phyloP scores from a whole-genome alignment of 2,888 invertebrate species.

The Luffia ferchaultella region DNA sequence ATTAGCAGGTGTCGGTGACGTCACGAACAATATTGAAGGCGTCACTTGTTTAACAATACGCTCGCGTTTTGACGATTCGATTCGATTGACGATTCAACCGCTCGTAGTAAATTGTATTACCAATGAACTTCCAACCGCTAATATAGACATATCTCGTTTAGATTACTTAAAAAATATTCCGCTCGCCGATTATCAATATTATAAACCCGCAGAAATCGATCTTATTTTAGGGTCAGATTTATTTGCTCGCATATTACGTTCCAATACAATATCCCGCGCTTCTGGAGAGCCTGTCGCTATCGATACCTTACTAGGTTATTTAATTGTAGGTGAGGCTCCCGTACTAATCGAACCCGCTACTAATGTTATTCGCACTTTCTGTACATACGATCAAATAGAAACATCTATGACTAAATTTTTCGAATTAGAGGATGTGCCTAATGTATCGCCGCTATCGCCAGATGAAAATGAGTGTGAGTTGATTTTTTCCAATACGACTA shows the following conservation, averaged over 20 bases:
- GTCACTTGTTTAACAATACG: constrained; percentile 4
- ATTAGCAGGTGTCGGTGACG: constrained; percentile 12
- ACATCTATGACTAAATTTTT: constrained; percentile 7
- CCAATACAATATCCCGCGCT: constrained; percentile 3
- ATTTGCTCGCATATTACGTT: constrained; percentile 11
- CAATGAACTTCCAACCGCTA: constrained; percentile 9
- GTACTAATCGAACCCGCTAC: background rate
- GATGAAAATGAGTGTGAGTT: constrained; percentile 11
- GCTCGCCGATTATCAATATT: constrained; percentile 11
- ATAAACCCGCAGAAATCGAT: constrained; percentile 10
- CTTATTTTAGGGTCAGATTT: constrained; percentile 11
- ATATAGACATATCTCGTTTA: constrained; percentile 4
- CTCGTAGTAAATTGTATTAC: constrained; percentile 13
- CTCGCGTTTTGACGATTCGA: constrained; percentile 10
- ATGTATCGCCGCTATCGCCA: constrained; percentile 3
- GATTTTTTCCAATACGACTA: constrained; percentile 8
- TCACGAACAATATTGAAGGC: constrained; percentile 6
- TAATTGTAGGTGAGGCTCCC: constrained; percentile 12
- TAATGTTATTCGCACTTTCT: constrained; percentile 5
- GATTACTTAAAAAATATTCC: constrained; percentile 6
- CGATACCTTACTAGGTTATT: constrained; percentile 11
- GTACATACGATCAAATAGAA: constrained; percentile 4
- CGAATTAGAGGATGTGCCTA: constrained; percentile 7
- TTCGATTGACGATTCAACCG: constrained; percentile 8
- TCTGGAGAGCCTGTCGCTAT: constrained; percentile 6